phyloP scores from a whole-genome alignment of 2,113 vertebrate genomes.

The Manacus vitellinus region DNA sequence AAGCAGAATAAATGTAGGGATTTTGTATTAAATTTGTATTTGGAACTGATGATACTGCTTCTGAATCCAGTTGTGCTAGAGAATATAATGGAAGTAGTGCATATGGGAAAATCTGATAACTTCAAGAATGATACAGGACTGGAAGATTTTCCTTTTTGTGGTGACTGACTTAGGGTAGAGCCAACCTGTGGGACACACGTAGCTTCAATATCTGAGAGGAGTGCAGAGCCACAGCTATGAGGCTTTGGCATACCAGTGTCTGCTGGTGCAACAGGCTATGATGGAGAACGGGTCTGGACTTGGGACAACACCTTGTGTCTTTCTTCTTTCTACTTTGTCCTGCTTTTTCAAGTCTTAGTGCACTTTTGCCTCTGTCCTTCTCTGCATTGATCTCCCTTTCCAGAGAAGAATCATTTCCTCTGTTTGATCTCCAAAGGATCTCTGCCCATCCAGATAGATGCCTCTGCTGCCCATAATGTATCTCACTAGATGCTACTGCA shows the following conservation, averaged over 20 bases:
- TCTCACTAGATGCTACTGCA: neutral
- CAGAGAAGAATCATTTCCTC: neutral
- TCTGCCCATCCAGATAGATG: neutral
- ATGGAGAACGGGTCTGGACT: neutral
- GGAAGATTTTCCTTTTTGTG: neutral
- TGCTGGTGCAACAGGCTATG: neutral
- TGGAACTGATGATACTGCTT: neutral
- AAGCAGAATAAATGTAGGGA: neutral
- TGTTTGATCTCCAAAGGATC: neutral
- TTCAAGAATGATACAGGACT: neutral
- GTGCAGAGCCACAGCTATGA: neutral
- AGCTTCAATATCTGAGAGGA: neutral
- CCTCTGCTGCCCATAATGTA: neutral
- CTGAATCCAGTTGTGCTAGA: neutral
- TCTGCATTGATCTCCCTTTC: neutral
- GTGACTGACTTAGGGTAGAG: neutral
- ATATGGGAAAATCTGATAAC: neutral
- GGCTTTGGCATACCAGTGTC: neutral
- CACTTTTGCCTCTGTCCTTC: neutral
- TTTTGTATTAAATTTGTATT: neutral
- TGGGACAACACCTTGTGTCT: neutral
- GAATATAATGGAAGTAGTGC: neutral
- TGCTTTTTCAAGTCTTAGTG: neutral
- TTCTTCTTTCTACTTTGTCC: neutral
- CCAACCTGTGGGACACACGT: fast-evolving